Base-by-base conservation (phyloP, 2,113 vertebrate genomes). In the Bungarus multicinctus region DNA sequence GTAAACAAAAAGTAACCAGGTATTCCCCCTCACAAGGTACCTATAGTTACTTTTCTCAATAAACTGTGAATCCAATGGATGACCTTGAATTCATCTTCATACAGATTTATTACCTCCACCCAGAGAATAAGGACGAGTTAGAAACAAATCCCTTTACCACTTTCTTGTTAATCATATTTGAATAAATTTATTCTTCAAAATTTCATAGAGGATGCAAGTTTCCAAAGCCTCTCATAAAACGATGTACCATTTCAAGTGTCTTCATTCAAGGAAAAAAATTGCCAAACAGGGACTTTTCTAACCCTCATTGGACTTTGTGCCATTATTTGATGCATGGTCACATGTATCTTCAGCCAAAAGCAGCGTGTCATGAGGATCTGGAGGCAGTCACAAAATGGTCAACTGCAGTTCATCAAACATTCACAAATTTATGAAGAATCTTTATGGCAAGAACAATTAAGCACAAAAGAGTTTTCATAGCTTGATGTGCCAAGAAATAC, bases 331-430 rank as follows among this genome's bases (percentile, higher is more conserved):
- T 55, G 54, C 92, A n/a, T 11, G 52, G 94, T 89, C n/a, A 69
- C 92, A 91, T 50, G 50, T 89, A 94, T 90, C 43, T 30, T 92
- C 89, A 81, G 34, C 64, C 81, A 50, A 88, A 34, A 89, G 91
- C 53, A 91, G 23, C 3, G 39, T 81, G 39, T 92, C 92, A 91
- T 85, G 50, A 27, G 5, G 2, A 90, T 87, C 74, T 74, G n/a
- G 54, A 34, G 69, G 23, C 85, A 95, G 93, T 69, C 47, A 94
- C 54, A 93, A 93, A 95, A 94, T 55, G 39, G 39, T 2, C 94
- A 58, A n/a, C 57, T 88, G 85, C 45, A 90, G 25, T 81, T 90
- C 45, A 69, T 86, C 43, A 52, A 2, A 9, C 3, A 50, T 91
- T 30, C 52, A 87, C 43, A 91, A 34, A 1, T 74, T 74, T 16